Evolutionary conservation across 1,140 invertebrate species (phyloP).

Genomic region (Streblospio benedicti): DNA sequence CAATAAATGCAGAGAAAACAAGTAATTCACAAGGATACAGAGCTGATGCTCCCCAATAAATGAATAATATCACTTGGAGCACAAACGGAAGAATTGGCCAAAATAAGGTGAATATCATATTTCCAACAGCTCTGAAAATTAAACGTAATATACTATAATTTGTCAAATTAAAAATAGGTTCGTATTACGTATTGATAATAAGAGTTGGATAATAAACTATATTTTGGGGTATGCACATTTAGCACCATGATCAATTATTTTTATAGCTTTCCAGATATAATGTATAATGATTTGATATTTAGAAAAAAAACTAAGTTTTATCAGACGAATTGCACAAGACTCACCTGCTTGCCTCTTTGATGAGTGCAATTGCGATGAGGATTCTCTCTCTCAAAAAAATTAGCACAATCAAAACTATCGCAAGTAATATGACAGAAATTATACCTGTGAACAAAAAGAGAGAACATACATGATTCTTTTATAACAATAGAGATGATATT

Average conservation of each 20-base stretch:
- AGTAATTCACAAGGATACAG: constrained; percentile 49
- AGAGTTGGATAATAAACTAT: no score
- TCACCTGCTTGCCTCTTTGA: constrained; percentile 68
- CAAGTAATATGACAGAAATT: constrained; percentile 55
- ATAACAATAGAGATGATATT: neutral
- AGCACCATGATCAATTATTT: no score
- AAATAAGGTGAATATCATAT: constrained; percentile 71
- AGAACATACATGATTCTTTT: neutral
- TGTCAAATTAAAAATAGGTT: no score
- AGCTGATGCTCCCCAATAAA: constrained; percentile 63
- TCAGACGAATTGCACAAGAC: no score
- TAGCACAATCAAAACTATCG: constrained; percentile 59
- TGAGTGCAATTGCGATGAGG: constrained; percentile 77
- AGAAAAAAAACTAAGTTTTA: no score
- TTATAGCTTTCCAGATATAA: no score
- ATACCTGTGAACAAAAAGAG: constrained; percentile 60
- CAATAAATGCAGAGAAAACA: no score
- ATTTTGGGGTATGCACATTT: no score
- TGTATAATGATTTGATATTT: no score
- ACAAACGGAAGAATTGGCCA: constrained; percentile 87
- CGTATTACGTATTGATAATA: no score
- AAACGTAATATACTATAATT: no score
- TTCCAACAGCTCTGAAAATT: constrained; percentile 73
- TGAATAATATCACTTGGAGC: constrained; percentile 64
- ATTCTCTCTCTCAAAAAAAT: constrained; percentile 79